These are phyloP conservation scores for Perithous albicinctus DNA, from an alignment of 2,888 invertebrate genomes.

Conservation along the genomic window DNA sequence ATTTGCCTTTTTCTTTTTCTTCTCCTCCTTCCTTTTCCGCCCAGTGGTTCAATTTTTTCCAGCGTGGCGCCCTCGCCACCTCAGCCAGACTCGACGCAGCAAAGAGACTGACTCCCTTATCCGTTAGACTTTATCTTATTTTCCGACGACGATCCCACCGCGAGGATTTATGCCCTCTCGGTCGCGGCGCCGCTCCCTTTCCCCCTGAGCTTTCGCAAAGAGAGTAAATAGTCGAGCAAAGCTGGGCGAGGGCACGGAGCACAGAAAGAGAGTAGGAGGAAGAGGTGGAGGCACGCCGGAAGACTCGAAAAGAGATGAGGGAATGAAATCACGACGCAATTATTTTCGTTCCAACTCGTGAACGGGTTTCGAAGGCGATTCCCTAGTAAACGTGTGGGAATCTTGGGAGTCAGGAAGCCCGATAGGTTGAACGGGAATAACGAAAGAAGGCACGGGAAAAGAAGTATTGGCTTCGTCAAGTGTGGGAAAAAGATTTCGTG, in stretches of 20 bases:
- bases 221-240: conserved; percentile 62
- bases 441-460: conserved; percentile 57
- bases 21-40: conserved; percentile 67
- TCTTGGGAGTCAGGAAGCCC: conserved; percentile 21
- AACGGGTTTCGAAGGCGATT: conserved; percentile 69
- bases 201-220: conserved; percentile 45
- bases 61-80: conserved; percentile 60
- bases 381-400: conserved; percentile 38
- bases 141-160: conserved; percentile 79
- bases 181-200: conserved; percentile 64
- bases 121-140: conserved; percentile 82
- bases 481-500: conserved; percentile 70
- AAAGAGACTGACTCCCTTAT: conserved; percentile 64
- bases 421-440: conserved; percentile 49
- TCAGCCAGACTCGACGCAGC: conserved; percentile 35
- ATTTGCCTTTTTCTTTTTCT: conserved; percentile 79
- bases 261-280: conserved; percentile 44
- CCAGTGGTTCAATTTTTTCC: conserved; percentile 62
- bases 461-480: conserved; percentile 82
- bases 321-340: conserved; percentile 80
- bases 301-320: conserved; percentile 66
- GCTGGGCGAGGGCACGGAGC: conserved; percentile 56
- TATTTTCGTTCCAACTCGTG: conserved; percentile 81
- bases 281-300: conserved; percentile 52
- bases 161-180: conserved; percentile 82